phyloP scores from a whole-genome alignment of 2,888 invertebrate species.

The Formica aserva region DNA sequence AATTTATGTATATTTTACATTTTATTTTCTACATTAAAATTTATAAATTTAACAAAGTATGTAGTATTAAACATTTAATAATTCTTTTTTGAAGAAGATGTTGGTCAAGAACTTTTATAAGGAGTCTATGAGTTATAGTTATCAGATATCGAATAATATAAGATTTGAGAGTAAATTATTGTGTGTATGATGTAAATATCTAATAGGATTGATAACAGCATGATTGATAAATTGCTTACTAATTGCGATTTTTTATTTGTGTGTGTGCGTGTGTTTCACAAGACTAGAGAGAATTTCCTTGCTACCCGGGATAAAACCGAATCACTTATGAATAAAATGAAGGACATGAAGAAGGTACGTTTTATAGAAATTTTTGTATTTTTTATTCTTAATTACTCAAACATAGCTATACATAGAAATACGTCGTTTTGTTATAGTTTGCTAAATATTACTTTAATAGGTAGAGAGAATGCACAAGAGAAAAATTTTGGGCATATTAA shows the following conservation, averaged over 20 bases:
- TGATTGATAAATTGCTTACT: constrained; percentile 76
- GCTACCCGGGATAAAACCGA: constrained; percentile 96
- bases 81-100: background rate
- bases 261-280: constrained; percentile 84
- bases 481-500: constrained; percentile 16
- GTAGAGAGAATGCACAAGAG: background rate
- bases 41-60: background rate
- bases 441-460: background rate
- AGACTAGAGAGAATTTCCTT: constrained; percentile 97
- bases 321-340: constrained; percentile 98
- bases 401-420: background rate
- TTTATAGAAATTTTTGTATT: constrained; percentile 26
- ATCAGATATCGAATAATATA: constrained; percentile 28
- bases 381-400: constrained; percentile 7
- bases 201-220: constrained; percentile 75
- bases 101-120: background rate
- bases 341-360: constrained; percentile 95
- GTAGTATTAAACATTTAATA: constrained; percentile 5
- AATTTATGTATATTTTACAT: background rate
- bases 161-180: constrained; percentile 61
- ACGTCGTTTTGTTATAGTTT: background rate
- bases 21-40: background rate
- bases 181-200: constrained; percentile 64
- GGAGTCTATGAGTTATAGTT: background rate
- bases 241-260: constrained; percentile 73